phyloP scores from a whole-genome alignment of 2,113 vertebrate species.

The Sinocyclocheilus rhinocerous region DNA sequence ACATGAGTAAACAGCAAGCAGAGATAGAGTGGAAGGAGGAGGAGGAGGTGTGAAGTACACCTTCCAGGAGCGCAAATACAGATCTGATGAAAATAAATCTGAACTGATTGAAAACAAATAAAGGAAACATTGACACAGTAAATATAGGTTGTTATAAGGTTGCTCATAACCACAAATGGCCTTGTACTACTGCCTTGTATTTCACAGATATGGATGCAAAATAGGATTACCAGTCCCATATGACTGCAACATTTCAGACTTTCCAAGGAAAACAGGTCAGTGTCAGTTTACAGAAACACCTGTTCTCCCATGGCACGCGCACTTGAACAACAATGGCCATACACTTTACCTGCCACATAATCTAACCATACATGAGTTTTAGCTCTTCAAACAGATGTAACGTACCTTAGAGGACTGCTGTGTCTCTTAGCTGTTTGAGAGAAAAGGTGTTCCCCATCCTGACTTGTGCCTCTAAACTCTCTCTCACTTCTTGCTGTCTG shows the following conservation, averaged over 20 bases:
- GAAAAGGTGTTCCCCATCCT: constrained; percentile 43
- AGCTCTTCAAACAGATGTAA: constrained; percentile 1
- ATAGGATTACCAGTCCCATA: neutral
- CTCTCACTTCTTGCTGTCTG: constrained; percentile 20
- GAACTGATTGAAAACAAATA: constrained; percentile 24
- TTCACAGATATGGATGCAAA: neutral
- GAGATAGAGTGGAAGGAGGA: constrained; percentile 7
- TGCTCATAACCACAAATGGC: neutral
- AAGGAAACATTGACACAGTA: neutral
- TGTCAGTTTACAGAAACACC: constrained; percentile 75
- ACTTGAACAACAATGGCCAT: neutral
- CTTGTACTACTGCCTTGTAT: neutral
- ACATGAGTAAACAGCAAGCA: constrained; percentile 11
- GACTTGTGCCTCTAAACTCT: constrained; percentile 25
- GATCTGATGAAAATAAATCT: neutral
- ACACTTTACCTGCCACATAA: neutral
- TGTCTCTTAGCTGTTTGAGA: neutral
- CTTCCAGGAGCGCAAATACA: constrained; percentile 44
- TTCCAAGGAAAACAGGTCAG: constrained; percentile 46
- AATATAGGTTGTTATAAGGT: neutral
- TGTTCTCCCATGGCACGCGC: constrained; percentile 52
- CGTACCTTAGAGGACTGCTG: constrained; percentile 34
- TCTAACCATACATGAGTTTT: neutral
- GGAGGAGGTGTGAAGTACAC: neutral
- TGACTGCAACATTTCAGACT: neutral